Base-by-base conservation (phyloP, 2,797 vertebrate genomes). In the Parotocinclus haroldoi region DNA sequence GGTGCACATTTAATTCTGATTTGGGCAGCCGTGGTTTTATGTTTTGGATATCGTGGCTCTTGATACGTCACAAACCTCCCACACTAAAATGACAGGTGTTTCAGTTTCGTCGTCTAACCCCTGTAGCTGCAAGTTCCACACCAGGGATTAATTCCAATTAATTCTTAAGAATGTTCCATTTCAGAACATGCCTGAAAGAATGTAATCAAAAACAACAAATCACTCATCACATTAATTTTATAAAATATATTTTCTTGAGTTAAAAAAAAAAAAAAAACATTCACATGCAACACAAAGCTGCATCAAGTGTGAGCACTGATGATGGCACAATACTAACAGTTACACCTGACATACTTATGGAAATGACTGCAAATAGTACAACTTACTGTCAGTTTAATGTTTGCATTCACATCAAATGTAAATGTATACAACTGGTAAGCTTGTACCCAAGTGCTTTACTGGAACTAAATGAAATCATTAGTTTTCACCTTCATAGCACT, bases 161-260 rank as follows among this genome's bases (percentile, higher is more conserved):
- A n/a, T n/a, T n/a, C n/a, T n/a, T n/a, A n/a, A n/a, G n/a, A n/a
- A n/a, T n/a, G n/a, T 27, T 5, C 27, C 5, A 27, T 27, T 27
- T 27, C 27, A 2, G 2, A 27, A 27, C 27, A 27, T 27, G 27
- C 27, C 27, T 27, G 27, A 2, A 27, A 27, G 27, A 27, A 27
- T 5, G 27, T 27, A 5, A 27, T 27, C 27, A 27, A 27, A 4
- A 53, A 11, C 1, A 13, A 66, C 55, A 66, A 50, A 42, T 1
- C 10, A 36, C 19, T 13, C 42, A 19, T 9, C 45, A 39, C 19
- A 42, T 51, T 78, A 79, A 72, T 75, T 82, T 81, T 76, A 83
- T 86, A 90, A 91, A 90, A 90, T 87, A 87, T 82, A 80, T 84
- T 84, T 90, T 78, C 83, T 84, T 83, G 67, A 79, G 76, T 72